Evolutionary conservation across 2,113 vertebrate species (phyloP), one percentile per base, ranked within the genome.

Genomic region (Callionymus lyra): DNA sequence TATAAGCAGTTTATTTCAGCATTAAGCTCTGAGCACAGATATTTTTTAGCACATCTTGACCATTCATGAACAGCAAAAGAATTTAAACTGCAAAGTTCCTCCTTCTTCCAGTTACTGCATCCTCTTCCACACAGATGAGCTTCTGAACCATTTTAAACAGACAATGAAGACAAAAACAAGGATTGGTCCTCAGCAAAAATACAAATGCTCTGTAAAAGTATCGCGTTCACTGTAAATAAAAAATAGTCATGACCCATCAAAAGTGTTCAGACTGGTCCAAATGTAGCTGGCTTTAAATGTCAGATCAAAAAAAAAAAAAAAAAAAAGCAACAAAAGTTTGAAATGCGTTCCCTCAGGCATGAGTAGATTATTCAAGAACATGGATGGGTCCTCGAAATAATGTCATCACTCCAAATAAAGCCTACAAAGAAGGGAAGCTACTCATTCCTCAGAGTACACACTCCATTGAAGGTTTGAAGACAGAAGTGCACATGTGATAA

Each of bases 41-140:
- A 82, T 76, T 84, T 44, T 79, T 80, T 64, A 86, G 84, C 84
- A 86, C 82, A 87, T 84, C 80, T 84, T 82, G 83, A 86, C 74
- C 70, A 82, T 82, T 63, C 77, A 82, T 70, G 83, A 85, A 81
- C 67, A 75, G 85, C 83, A 84, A 85, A 80, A 85, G 77, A 84
- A 82, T 74, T 76, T 69, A 53, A 84, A 84, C 68, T 73, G 82
- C 75, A 80, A 83, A 64, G 57, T 72, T 75, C 79, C 46, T 72
- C 71, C 49, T 68, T 80, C 60, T 44, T 66, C 68, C 68, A 71
- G 44, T 55, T 66, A 56, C 50, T 37, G 38, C 45, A 55, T 50
- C 65, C 60, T 56, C n/a, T n/a, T n/a, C n/a, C 49, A 54, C 46
- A 12, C 12, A 13, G 34, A 13, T 36, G 9, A 10, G 21, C 41